Base-by-base conservation (phyloP, 2,113 vertebrate genomes). In the Scomber colias region DNA sequence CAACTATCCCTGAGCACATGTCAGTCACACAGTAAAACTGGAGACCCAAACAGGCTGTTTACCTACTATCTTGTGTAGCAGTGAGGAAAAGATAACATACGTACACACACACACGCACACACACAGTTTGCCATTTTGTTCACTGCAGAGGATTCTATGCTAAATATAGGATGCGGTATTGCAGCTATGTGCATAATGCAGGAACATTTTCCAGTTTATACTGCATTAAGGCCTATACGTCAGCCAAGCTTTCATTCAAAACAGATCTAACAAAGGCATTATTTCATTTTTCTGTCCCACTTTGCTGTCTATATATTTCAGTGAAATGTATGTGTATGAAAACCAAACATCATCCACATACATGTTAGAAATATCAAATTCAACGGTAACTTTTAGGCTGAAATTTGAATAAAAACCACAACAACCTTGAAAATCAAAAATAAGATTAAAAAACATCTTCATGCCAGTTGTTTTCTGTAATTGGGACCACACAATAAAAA, bases 1-100 rank as follows among this genome's bases (percentile, higher is more conserved):
- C 72, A 45, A 62, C 48, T 68, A 67, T 76, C 76, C 70, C 11
- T 27, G 46, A 53, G 73, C 77, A 60, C 24, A 24, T 74, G 85
- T 79, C 82, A 82, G 77, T 79, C 69, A 79, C 54, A 3, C 12
- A 77, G 55, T 13, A 56, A 82, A 57, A 79, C 15, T 51, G 50
- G n/a, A 72, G 53, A 75, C 65, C 17, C 69, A 73, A 78, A 61
- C 55, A 73, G 11, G 35, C 69, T 64, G 40, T 63, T 86, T 56
- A 56, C 15, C 21, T 75, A 16, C 49, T 30, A 71, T 78, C 63
- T 70, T 48, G 24, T 27, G 24, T 27, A 27, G 51, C 45, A 72
- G 73, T 48, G 56, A 49, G 27, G 21, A 27, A 50, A 77, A 64
- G 46, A 73, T 67, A 72, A 64, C 46, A 6, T 15, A 27, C 16